Conservation (phyloP, 2,888 invertebrate species). For the Epicampocera succincta region DNA sequence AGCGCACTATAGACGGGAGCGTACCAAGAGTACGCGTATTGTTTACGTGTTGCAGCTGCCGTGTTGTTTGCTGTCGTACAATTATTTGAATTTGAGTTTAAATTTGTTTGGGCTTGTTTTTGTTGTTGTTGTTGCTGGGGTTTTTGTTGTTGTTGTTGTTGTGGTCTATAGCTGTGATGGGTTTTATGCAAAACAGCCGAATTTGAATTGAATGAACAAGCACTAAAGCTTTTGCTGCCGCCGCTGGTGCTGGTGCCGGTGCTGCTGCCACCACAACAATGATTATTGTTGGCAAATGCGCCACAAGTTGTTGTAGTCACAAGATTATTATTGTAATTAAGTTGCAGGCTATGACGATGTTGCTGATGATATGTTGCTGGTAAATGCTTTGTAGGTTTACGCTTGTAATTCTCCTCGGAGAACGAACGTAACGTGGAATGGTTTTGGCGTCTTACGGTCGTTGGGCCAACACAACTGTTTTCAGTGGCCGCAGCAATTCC, state of each 20-base stretch:
- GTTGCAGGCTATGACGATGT: constrained; percentile 79
- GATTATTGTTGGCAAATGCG: constrained; percentile 71
- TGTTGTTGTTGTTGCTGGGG: constrained; percentile 55
- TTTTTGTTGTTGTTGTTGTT: constrained; percentile 56
- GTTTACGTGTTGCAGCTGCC: constrained; percentile 79
- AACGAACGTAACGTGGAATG: constrained; percentile 67
- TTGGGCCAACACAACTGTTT: constrained; percentile 17
- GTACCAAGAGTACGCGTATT: constrained; percentile 82
- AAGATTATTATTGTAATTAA: constrained; percentile 78
- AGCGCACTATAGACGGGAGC: constrained; percentile 81
- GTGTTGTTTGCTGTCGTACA: constrained; percentile 71
- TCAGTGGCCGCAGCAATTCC: constrained; percentile 22
- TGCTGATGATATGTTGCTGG: constrained; percentile 74
- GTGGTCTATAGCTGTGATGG: constrained; percentile 55
- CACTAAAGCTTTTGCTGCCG: not conserved
- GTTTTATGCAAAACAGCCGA: constrained; percentile 75
- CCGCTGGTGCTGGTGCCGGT: constrained; percentile 67
- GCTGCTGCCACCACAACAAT: constrained; percentile 55
- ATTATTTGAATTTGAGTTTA: constrained; percentile 65
- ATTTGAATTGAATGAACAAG: constrained; percentile 41
- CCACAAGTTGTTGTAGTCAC: constrained; percentile 75
- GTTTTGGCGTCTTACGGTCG: constrained; percentile 51
- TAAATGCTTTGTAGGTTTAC: constrained; percentile 70
- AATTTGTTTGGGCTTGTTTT: constrained; percentile 65
- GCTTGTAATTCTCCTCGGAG: constrained; percentile 63